Conservation (phyloP, 1,140 invertebrate genomes). For the Bombus cullumanus region DNA sequence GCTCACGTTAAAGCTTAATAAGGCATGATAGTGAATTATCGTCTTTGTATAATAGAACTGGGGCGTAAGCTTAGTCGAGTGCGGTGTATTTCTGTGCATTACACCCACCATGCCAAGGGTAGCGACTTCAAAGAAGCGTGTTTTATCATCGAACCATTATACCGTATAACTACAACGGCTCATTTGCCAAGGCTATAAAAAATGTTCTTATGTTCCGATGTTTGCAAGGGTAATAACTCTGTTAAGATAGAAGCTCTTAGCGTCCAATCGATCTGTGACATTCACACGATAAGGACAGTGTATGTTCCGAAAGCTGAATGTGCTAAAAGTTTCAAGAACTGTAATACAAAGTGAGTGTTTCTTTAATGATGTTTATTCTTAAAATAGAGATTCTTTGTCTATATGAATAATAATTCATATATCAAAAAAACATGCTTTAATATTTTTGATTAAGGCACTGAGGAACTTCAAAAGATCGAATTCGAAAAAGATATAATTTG, state of each 20-base stretch:
- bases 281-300: not conserved
- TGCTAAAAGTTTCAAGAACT: not conserved
- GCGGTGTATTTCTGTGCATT: constrained; percentile 45
- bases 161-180: constrained; percentile 54
- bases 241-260: not conserved
- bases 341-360: not conserved
- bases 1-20: constrained; percentile 55
- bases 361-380: no score
- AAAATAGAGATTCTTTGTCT: no score
- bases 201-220: constrained; percentile 26
- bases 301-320: not conserved
- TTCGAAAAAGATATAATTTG: no score
- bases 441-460: no score
- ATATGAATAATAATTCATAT: no score
- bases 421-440: no score
- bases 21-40: constrained; percentile 61
- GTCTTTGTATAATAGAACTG: constrained; percentile 47
- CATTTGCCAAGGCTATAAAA: constrained; percentile 59
- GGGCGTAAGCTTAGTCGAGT: constrained; percentile 33
- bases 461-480: no score
- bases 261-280: not conserved
- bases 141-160: constrained; percentile 59
- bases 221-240: not conserved
- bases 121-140: constrained; percentile 52
- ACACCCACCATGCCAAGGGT: constrained; percentile 25